phyloP scores from a whole-genome alignment of 2,113 vertebrate genomes.

The Machaerirhynchus nigripectus region DNA sequence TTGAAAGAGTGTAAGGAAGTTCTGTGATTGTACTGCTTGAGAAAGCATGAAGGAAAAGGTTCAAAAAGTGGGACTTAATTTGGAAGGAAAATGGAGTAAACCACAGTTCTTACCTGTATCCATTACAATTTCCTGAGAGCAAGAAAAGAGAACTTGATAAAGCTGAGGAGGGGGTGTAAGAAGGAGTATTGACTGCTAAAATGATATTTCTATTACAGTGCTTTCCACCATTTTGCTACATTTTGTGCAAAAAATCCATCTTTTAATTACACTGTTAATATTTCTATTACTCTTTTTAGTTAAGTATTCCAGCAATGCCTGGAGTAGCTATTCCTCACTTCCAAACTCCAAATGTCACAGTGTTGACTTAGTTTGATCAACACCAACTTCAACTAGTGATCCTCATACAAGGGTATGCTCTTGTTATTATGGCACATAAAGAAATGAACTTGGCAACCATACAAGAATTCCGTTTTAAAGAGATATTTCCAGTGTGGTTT shows the following conservation, averaged over 20 bases:
- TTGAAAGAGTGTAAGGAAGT: neutral
- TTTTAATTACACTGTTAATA: neutral
- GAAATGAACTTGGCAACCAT: neutral
- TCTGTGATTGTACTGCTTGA: neutral
- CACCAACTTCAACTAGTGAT: neutral
- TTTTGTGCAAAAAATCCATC: neutral
- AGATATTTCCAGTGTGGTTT: neutral
- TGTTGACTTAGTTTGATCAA: neutral
- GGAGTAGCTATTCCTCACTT: neutral
- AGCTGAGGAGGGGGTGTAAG: neutral
- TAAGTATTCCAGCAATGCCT: neutral
- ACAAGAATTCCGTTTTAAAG: neutral
- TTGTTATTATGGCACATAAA: neutral
- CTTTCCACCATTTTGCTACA: neutral
- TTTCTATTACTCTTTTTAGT: neutral
- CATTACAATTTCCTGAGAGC: neutral
- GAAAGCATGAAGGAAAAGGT: neutral
- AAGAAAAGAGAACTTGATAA: neutral
- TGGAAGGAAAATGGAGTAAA: neutral
- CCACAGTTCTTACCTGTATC: neutral
- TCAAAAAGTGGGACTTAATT: neutral
- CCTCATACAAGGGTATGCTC: neutral
- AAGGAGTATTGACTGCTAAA: neutral
- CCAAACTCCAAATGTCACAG: neutral
- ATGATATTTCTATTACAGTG: neutral